Percentiles rank a stretch among this genome's conserved stretches.
phyloP scores from a whole-genome alignment of 1,140 invertebrate genomes.

The Meloidogyne hapla region DNA sequence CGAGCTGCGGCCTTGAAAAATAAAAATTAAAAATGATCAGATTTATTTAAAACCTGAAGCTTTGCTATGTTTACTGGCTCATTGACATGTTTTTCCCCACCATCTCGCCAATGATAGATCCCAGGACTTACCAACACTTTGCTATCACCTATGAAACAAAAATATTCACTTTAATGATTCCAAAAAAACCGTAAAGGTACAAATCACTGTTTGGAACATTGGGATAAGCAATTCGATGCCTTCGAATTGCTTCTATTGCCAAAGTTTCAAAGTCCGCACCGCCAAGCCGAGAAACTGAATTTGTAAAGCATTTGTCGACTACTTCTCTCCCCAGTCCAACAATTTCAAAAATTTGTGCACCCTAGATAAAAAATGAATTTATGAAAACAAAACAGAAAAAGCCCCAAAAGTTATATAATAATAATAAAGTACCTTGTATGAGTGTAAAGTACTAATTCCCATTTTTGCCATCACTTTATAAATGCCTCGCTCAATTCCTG shows the following conservation, averaged over 20 bases:
- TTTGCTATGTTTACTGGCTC: constrained; percentile 89
- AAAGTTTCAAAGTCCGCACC: constrained; percentile 86
- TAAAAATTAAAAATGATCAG: neutral
- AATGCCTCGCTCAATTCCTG: constrained; percentile 67
- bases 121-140: constrained; percentile 85
- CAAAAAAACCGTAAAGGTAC: constrained; percentile 44
- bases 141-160: constrained; percentile 69
- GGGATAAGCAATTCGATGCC: constrained; percentile 79
- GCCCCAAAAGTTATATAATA: neutral
- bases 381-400: constrained; percentile 29
- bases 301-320: constrained; percentile 82
- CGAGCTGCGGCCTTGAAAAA: constrained; percentile 75
- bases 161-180: neutral
- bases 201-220: constrained; percentile 43
- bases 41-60: constrained; percentile 74
- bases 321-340: constrained; percentile 89
- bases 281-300: constrained; percentile 89
- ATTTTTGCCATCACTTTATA: constrained; percentile 93
- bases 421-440: constrained; percentile 76
- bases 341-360: constrained; percentile 98
- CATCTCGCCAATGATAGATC: constrained; percentile 89
- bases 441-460: constrained; percentile 97
- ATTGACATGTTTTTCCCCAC: constrained; percentile 96
- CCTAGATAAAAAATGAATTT: constrained; percentile 64
- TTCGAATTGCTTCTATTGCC: constrained; percentile 80